Base-by-base conservation (phyloP, 2,797 vertebrate species). In the Miichthys miiuy region DNA sequence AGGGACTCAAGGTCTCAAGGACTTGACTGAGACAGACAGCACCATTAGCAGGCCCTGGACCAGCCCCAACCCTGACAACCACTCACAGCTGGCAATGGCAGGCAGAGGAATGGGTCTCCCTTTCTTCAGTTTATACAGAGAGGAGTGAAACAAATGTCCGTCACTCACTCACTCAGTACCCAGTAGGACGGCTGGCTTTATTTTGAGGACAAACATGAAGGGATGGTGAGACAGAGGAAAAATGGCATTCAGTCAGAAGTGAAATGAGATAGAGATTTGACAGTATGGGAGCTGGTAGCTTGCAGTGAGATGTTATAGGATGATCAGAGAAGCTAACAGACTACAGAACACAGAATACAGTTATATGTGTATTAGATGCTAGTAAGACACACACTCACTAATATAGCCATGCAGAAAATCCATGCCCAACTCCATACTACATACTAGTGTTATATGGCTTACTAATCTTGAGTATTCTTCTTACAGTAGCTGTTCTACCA, bases 11-110 rank as follows among this genome's bases (percentile, higher is more conserved):
- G 77, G 64, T 77, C 74, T 80, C 51, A 75, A 77, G 80, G 80
- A 89, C 73, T 87, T 87, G 89, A 87, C 87, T 80, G 83, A 92
- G 88, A 92, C 86, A 87, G 89, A 91, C 86, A 92, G 89, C 80
- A 89, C 81, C 88, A 93, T 93, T 92, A 91, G 76, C 65, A 78
- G 79, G 67, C 82, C 66, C 77, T 81, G 88, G 89, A 91, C 82
- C 76, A 85, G 85, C 68, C 87, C 83, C 84, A 77, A 50, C 81
- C 75, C 86, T 88, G 89, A 91, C 88, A 91, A 75, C 84, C 87
- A 81, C 85, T 91, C 87, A 83, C 82, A 79, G 85, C 75, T 84
- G 80, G 78, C 79, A 82, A 70, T 62, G 77, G 81, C 86, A 89
- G 76, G 64, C 83, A 74, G 70, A 84, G 80, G 80, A 85, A 88